Conservation (phyloP, 2,113 vertebrate genomes). For the Lanius ludovicianus region DNA sequence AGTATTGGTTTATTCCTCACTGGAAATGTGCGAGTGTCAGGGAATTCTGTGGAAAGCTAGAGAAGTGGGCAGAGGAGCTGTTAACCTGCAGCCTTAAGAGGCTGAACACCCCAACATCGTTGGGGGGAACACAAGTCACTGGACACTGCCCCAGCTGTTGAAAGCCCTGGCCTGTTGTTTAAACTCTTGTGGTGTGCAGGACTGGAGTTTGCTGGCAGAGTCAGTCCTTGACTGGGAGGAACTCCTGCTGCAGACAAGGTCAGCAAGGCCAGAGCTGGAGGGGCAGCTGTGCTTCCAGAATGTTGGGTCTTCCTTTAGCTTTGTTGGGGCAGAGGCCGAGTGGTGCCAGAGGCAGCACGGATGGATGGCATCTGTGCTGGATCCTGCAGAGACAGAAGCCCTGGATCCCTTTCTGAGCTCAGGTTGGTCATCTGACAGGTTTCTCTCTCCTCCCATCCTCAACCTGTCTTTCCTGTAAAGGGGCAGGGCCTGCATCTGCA, state of each 20-base stretch:
- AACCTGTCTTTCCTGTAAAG: constrained; percentile 46
- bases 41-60: neutral
- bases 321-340: neutral
- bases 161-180: neutral
- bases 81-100: neutral
- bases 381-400: neutral
- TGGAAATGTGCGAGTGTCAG: neutral
- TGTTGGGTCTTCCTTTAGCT: fast-evolving
- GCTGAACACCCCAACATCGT: neutral
- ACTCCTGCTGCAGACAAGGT: neutral
- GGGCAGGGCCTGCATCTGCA: constrained; percentile 7
- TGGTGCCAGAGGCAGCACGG: neutral
- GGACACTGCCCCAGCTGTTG: neutral
- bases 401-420: neutral
- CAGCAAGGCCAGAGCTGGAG: neutral
- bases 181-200: neutral
- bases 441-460: neutral
- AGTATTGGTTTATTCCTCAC: neutral
- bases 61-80: neutral
- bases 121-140: neutral
- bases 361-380: neutral
- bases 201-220: neutral
- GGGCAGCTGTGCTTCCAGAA: neutral
- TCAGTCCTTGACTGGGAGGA: neutral
- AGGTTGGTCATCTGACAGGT: neutral